Base-by-base conservation (phyloP, 2,797 vertebrate genomes). In the Acipenser oxyrinchus region DNA sequence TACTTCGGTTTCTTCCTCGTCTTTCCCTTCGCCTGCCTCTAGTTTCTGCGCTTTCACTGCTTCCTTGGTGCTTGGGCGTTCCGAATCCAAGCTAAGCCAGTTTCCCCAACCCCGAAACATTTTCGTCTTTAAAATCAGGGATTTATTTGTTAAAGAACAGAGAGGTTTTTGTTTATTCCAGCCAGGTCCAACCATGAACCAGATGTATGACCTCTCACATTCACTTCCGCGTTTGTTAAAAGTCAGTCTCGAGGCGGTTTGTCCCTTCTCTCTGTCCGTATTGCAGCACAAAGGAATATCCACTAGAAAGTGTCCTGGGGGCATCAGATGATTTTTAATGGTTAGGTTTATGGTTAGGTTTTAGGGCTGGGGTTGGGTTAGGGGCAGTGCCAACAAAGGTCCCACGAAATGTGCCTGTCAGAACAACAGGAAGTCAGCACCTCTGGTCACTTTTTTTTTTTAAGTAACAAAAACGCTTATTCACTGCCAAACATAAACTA, bases 41-140 rank as follows among this genome's bases (percentile, higher is more conserved):
- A n/a, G n/a, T n/a, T 62, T 18, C n/a, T 71, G 66, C 48, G 68
- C 71, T 10, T 51, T 50, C 15, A 6, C 67, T 18, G 8, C 60
- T 37, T 6, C 1, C 8, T n/a, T 58, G 6, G 6, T 13, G 11
- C 55, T n/a, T n/a, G 55, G 11, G 12, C 55, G 6, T n/a, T 1
- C 51, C 60, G 50, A 10, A 12, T 79, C 76, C 60, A 64, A 59
- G 6, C 81, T 81, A 4, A 86, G 69, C 83, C 81, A 85, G 4
- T 58, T 49, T 6, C 77, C 77, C 76, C 69, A 82, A 18, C 66
- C 76, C 55, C 73, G 79, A 8, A 86, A 80, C 82, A 84, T 83
- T 23, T 13, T 82, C 64, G 7, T 18, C 66, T 51, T 9, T 37
- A 37, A 37, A 37, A 5, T 37, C 37, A 4, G 37, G 6, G 8